Conservation (phyloP, 2,888 invertebrate genomes). For the Euzophera pinguis region DNA sequence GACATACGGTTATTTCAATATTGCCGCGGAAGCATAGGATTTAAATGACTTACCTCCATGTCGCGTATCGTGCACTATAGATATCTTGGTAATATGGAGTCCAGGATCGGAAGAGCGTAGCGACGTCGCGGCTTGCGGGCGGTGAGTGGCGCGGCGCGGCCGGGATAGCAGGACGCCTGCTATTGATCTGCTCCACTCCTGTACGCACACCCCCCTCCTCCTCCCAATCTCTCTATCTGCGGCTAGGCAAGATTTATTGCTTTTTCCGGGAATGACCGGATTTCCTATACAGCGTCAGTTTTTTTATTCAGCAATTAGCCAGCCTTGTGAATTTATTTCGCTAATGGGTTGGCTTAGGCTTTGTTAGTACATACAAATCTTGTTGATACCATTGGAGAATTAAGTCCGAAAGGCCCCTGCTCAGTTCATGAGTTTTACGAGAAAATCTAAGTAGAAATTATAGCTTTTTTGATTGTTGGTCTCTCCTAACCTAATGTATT, state of each 20-base stretch:
- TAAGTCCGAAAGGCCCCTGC: no score
- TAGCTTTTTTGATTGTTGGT: no score
- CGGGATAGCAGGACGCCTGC: slow-evolving; percentile 45
- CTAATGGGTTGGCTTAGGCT: slow-evolving; percentile 14
- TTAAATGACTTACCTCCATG: slow-evolving; percentile 42
- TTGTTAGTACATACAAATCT: not conserved
- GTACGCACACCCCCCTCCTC: slow-evolving; percentile 43
- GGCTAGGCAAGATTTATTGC: slow-evolving; percentile 63
- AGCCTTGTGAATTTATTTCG: slow-evolving; percentile 24
- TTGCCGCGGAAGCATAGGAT: not conserved
- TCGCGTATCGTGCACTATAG: slow-evolving; percentile 22
- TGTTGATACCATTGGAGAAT: no score
- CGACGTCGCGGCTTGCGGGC: slow-evolving; percentile 23
- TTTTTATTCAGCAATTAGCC: slow-evolving; percentile 30
- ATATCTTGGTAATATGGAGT: slow-evolving; percentile 2
- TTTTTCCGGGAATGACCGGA: slow-evolving; percentile 63
- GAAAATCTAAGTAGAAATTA: no score
- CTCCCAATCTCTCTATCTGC: slow-evolving; percentile 49
- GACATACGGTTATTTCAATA: not conserved
- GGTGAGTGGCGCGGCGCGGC: slow-evolving; percentile 34
- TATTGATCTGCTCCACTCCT: slow-evolving; percentile 62
- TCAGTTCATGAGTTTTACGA: no score
- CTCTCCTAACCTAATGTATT: no score
- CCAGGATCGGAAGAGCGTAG: slow-evolving; percentile 30
- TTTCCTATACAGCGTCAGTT: slow-evolving; percentile 42